phyloP scores from a whole-genome alignment of 1,140 invertebrate species.

The Thaumetopoea pityocampa region DNA sequence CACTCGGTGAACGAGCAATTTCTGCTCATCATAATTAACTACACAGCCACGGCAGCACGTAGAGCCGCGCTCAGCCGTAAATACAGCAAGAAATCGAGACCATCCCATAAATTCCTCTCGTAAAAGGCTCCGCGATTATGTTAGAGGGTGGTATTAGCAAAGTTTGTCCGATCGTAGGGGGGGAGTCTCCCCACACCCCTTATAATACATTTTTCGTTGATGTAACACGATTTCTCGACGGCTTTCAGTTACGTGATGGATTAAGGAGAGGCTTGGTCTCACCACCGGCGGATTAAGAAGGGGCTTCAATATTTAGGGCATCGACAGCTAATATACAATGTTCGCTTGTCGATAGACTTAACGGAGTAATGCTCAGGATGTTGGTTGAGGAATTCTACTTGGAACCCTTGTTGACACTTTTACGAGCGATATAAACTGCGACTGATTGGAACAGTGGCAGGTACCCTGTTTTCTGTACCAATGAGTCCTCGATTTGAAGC shows the following conservation, averaged over 20 bases:
- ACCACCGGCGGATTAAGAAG: constrained; percentile 63
- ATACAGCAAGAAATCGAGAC: constrained; percentile 72
- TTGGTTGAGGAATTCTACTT: constrained; percentile 14
- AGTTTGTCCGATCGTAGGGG: constrained; percentile 70
- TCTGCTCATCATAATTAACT: constrained; percentile 68
- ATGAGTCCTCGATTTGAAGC: too few relatives aligned
- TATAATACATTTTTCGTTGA: constrained; percentile 77
- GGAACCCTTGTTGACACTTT: constrained; percentile 5
- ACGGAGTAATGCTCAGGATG: constrained; percentile 29
- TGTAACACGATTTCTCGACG: constrained; percentile 77
- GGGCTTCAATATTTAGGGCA: constrained; percentile 64
- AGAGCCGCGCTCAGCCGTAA: constrained; percentile 64
- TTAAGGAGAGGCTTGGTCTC: constrained; percentile 69
- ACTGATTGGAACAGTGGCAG: too few relatives aligned
- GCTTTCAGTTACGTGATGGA: constrained; percentile 76
- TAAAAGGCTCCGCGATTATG: constrained; percentile 75
- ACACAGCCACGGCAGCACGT: constrained; percentile 51
- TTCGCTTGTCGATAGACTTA: constrained; percentile 62
- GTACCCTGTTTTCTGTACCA: too few relatives aligned
- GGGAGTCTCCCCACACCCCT: constrained; percentile 32
- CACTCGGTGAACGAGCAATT: too few relatives aligned
- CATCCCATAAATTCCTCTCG: constrained; percentile 75
- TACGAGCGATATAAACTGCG: too few relatives aligned
- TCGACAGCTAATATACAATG: constrained; percentile 61
- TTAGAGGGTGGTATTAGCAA: constrained; percentile 75